Evolutionary conservation across 2,888 invertebrate species (phyloP), one percentile per base, ranked within the genome.

Genomic region (Ophion ventricosus): DNA sequence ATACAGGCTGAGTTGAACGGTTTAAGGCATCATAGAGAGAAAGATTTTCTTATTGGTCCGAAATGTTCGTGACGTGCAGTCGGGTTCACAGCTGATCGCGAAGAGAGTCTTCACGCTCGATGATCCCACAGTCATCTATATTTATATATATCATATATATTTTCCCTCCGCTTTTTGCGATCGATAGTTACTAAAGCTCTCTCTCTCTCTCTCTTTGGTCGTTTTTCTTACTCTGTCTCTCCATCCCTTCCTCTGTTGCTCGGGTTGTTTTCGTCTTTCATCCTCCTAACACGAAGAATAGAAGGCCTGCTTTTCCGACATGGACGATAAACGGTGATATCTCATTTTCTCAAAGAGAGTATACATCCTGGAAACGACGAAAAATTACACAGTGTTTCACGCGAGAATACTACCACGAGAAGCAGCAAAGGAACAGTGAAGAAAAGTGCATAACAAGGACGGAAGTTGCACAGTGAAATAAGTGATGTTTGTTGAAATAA

Each of bases 71-170:
- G 75, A 86, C 87, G 88, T 88, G 87, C 85, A 86, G 86, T 85
- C 87, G 69, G 73, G 82, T 87, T 85, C 83, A 79, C 90, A 90
- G 89, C 89, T 89, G 90, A 89, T 89, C 87, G 88, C 61, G 43
- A 79, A 59, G 74, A 70, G 69, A 70, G 72, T 64, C 56, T 70
- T 70, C 29, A 35, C 14, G 77, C 70, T 72, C 35, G 14, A 54
- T 56, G 73, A 81, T 79, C 73, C 69, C 77, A 77, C 78, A 81
- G 70, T 81, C 78, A 84, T n/a, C n/a, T 61, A 84, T 4, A 7
- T 4, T 7, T 7, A 35, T 7, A 35, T 35, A 35, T 35, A 4
- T 35, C 64, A 79, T 66, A 79, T 66, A 43, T 75, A 29, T 66
- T 84, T 79, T 70, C 40, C 40, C 80, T 73, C 67, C 23, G 54